Conservation (phyloP, 2,888 invertebrate genomes). For the Meiosimyza platycephala region DNA sequence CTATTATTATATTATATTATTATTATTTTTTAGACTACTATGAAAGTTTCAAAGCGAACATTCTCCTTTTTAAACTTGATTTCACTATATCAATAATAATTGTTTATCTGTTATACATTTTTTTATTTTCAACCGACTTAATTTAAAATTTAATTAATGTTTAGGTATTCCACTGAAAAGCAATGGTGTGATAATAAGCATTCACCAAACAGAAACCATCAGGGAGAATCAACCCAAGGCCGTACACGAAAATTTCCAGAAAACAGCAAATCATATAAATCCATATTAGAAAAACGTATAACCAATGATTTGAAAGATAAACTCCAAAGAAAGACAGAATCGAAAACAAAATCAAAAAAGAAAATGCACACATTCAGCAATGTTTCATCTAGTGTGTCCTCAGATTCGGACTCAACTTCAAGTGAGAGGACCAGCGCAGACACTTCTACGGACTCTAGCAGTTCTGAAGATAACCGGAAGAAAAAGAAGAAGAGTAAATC, state of each 20-base stretch:
- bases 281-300: background rate
- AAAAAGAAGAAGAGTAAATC: constrained; percentile 51
- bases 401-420: constrained; percentile 37
- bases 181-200: background rate
- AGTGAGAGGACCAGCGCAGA: constrained; percentile 38
- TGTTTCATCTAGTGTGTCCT: constrained; percentile 17
- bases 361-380: background rate
- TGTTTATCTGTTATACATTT: too few relatives aligned
- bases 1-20: too few relatives aligned
- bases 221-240: background rate
- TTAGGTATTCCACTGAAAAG: background rate
- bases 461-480: constrained; percentile 50
- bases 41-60: too few relatives aligned
- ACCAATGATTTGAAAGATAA: background rate
- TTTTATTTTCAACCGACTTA: too few relatives aligned
- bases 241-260: background rate
- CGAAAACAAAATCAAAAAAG: background rate
- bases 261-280: background rate
- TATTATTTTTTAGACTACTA: too few relatives aligned
- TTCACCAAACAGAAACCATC: background rate
- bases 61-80: too few relatives aligned
- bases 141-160: background rate
- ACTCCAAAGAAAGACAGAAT: background rate
- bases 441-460: constrained; percentile 39
- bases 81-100: too few relatives aligned